These are phyloP conservation scores for Mesitornis unicolor DNA, from an alignment of 2,113 vertebrate species.

Conservation along the genomic window DNA sequence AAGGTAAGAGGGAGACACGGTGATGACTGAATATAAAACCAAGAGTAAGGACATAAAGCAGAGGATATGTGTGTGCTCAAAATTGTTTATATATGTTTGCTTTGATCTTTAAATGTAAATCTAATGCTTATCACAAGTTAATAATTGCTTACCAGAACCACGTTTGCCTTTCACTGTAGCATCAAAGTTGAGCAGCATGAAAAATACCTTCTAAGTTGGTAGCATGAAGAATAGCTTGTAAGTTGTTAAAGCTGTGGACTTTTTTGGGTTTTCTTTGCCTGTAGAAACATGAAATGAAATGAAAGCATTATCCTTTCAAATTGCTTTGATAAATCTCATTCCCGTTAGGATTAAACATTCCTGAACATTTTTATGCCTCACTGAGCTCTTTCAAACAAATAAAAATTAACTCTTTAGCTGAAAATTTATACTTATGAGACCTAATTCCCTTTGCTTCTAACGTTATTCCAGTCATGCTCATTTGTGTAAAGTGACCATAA, in stretches of 20 bases:
- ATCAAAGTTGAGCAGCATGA: not conserved
- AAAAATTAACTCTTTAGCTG: not conserved
- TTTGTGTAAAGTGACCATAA: not conserved
- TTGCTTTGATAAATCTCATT: conserved; percentile 31
- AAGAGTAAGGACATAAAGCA: not conserved
- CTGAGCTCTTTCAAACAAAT: conserved; percentile 12
- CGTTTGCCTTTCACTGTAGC: not conserved
- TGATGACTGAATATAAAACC: not conserved
- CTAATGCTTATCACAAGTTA: not conserved
- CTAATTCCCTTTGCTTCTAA: not conserved
- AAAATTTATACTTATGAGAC: not conserved
- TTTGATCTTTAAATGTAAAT: conserved; percentile 28
- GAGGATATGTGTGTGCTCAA: not conserved
- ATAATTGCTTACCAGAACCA: not conserved
- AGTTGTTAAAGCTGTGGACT: not conserved
- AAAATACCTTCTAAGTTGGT: not conserved
- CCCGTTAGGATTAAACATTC: conserved; percentile 27
- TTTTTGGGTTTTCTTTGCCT: conserved; percentile 15
- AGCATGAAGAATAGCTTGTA: not conserved
- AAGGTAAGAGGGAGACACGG: not conserved
- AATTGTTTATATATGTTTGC: not conserved
- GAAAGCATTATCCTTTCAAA: conserved; percentile 7
- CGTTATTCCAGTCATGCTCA: not conserved
- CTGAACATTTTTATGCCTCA: not conserved
- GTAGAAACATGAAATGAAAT: conserved; percentile 17